Percentiles rank a stretch among this genome's conserved stretches.
phyloP scores from a whole-genome alignment of 2,113 vertebrate species.

The Actenoides lindsayi region DNA sequence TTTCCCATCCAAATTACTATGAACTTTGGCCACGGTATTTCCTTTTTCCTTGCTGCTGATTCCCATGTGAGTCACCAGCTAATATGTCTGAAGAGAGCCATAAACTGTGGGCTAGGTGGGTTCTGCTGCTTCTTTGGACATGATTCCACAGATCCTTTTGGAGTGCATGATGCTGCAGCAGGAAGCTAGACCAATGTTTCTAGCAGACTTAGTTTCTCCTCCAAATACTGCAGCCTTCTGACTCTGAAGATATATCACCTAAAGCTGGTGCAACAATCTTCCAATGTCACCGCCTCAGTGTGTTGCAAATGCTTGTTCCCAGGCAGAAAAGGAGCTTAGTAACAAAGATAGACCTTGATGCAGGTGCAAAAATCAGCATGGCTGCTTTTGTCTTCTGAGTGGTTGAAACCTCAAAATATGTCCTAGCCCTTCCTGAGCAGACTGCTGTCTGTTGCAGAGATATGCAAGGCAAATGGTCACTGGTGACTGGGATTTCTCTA shows the following conservation, averaged over 20 bases:
- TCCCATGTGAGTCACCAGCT: neutral
- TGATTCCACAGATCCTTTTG: neutral
- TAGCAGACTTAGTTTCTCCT: neutral
- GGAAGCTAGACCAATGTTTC: neutral
- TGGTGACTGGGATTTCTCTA: constrained; percentile 20
- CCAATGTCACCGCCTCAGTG: neutral
- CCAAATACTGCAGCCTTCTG: neutral
- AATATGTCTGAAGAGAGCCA: neutral
- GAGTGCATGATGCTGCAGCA: fast-evolving
- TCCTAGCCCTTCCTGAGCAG: neutral
- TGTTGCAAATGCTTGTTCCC: neutral
- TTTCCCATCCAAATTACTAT: neutral
- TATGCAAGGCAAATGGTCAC: neutral
- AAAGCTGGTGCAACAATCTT: neutral
- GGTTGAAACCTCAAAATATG: constrained; percentile 37
- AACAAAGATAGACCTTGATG: neutral
- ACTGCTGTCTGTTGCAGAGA: neutral
- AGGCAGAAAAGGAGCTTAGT: neutral
- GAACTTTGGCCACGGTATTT: constrained; percentile 2
- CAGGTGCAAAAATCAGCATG: neutral
- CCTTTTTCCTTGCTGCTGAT: neutral
- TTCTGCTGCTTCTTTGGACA: neutral
- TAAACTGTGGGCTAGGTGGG: neutral
- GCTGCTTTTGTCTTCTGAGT: constrained; percentile 2
- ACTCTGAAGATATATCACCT: neutral